phyloP scores from a whole-genome alignment of 2,797 vertebrate genomes.

The Acipenser transmontanus region DNA sequence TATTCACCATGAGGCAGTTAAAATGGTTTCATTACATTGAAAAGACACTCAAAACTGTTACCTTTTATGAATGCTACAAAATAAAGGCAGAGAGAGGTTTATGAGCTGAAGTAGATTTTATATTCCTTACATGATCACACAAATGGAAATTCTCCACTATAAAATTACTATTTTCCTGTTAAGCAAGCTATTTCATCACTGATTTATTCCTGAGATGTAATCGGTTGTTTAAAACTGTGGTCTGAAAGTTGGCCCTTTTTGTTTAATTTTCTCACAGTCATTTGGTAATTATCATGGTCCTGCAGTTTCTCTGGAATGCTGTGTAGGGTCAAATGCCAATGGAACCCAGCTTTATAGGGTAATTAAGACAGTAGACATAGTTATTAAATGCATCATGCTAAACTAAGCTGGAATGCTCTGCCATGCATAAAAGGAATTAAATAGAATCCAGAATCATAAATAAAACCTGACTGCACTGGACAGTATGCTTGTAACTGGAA shows the following conservation, averaged over 20 bases:
- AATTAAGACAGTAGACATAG: conserved; percentile 70
- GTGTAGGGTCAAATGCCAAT: conserved; percentile 71
- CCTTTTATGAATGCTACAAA: conserved; percentile 1
- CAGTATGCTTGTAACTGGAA: conserved; percentile 14
- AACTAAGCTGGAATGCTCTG: conserved; percentile 68
- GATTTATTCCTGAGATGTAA: conserved; percentile 72
- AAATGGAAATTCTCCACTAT: conserved; percentile 64
- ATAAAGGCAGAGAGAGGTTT: conserved; percentile 54
- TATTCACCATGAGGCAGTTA: too few species aligned
- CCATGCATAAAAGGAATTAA: conserved; percentile 31
- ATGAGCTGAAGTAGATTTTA: conserved; percentile 67
- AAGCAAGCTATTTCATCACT: conserved; percentile 70
- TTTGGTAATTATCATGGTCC: conserved; percentile 73
- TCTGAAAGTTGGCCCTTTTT: conserved; percentile 72
- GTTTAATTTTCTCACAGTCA: conserved; percentile 75
- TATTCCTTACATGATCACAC: conserved; percentile 68
- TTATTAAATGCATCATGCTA: conserved; percentile 75
- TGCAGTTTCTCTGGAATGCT: conserved; percentile 72
- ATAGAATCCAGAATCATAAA: conserved; percentile 73
- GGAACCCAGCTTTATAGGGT: conserved; percentile 73
- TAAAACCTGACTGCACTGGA: conserved; percentile 50
- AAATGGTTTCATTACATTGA: neutral
- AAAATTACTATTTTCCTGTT: conserved; percentile 67
- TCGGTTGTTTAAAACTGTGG: conserved; percentile 72
- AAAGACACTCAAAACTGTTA: neutral